These are phyloP conservation scores for Gonioctena quinquepunctata DNA, from an alignment of 1,140 invertebrate genomes.

Conservation along the genomic window DNA sequence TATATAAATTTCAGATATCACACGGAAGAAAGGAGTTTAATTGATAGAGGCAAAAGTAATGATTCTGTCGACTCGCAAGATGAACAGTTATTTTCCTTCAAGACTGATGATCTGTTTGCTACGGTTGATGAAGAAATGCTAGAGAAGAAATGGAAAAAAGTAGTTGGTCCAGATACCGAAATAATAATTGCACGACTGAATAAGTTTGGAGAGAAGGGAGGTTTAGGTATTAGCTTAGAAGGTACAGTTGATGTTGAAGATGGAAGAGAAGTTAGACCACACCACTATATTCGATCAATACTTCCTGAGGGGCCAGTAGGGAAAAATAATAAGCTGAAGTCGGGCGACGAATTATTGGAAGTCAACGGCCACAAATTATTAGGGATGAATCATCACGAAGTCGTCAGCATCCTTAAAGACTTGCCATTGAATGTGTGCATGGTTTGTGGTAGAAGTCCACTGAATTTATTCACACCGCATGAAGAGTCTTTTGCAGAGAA, in stretches of 20 bases:
- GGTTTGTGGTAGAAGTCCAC: conserved; percentile 80
- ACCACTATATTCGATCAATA: conserved; percentile 93
- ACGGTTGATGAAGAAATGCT: conserved; percentile 75
- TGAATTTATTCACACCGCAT: conserved; percentile 42
- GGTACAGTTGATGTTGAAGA: conserved; percentile 95
- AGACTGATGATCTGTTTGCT: conserved; percentile 21
- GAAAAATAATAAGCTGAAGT: conserved; percentile 77
- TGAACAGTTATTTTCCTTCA: conserved; percentile 24
- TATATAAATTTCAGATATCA: conserved; percentile 52
- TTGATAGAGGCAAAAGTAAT: conserved; percentile 24
- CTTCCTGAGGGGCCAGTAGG: conserved; percentile 93
- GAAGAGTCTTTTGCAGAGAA: conserved; percentile 42
- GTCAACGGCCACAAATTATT: conserved; percentile 94
- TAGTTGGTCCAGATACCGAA: conserved; percentile 80
- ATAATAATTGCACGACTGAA: conserved; percentile 87
- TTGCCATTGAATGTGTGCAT: conserved; percentile 91
- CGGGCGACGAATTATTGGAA: conserved; percentile 91
- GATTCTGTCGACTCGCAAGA: conserved; percentile 22
- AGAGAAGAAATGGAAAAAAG: conserved; percentile 81
- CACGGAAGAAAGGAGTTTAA: conserved; percentile 43
- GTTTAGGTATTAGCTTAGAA: conserved; percentile 93
- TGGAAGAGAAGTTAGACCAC: conserved; percentile 85
- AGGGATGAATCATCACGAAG: conserved; percentile 95
- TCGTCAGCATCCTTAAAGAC: conserved; percentile 94
- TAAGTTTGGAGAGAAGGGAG: conserved; percentile 85